These are phyloP conservation scores for Chrysomallon squamiferum DNA, from an alignment of 1,140 invertebrate species.

Conservation along the genomic window DNA sequence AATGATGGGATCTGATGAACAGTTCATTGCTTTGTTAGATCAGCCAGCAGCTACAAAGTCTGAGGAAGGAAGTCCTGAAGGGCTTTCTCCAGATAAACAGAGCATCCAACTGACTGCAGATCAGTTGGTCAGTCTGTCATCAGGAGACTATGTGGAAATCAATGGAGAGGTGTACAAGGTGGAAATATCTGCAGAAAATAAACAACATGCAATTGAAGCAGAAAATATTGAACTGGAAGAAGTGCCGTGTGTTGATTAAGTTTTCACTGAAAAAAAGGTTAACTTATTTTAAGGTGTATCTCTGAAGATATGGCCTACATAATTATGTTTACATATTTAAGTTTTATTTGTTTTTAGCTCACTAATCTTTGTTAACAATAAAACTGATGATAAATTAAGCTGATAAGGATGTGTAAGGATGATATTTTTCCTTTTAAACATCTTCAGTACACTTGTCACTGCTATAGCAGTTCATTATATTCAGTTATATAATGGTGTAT, in stretches of 20 bases:
- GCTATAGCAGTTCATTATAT: too few relatives aligned
- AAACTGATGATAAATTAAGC: too few relatives aligned
- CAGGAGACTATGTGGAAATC: conserved; percentile 60
- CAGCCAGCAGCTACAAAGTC: not conserved
- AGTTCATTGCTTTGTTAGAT: conserved; percentile 22
- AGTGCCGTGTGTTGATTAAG: not conserved
- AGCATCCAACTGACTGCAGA: conserved; percentile 48
- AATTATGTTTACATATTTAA: too few relatives aligned
- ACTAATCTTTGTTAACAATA: too few relatives aligned
- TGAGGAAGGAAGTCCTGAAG: conserved; percentile 16
- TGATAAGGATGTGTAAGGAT: too few relatives aligned
- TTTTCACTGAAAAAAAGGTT: not conserved
- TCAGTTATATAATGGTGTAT: too few relatives aligned
- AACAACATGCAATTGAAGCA: not conserved
- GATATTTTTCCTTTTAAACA: too few relatives aligned
- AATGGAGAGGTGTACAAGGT: conserved; percentile 60
- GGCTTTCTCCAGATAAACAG: conserved; percentile 3
- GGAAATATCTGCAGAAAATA: conserved; percentile 3
- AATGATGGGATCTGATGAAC: conserved; percentile 16
- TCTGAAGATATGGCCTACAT: too few relatives aligned
- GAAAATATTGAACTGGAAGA: not conserved
- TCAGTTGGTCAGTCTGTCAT: conserved; percentile 48
- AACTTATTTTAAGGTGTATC: not conserved
- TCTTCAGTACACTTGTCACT: too few relatives aligned
- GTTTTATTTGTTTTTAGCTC: too few relatives aligned